Percentiles rank a stretch among this genome's conserved stretches.
Conservation (phyloP, 2,113 vertebrate genomes). For the Petaurus breviceps region DNA sequence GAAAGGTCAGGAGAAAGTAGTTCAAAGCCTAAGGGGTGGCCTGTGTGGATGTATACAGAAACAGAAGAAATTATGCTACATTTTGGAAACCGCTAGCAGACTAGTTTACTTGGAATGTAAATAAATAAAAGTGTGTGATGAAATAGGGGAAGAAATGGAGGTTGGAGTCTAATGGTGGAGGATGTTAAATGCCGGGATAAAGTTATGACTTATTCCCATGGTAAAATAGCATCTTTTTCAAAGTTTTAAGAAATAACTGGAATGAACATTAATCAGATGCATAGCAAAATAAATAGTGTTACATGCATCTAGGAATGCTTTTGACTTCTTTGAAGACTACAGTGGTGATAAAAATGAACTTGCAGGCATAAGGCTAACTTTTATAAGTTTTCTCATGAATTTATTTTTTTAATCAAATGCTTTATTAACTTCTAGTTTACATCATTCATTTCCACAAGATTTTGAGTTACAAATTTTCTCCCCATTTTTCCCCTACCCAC, state of each 20-base stretch:
- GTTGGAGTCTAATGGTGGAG: not conserved
- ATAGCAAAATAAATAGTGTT: not conserved
- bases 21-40: not conserved
- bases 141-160: not conserved
- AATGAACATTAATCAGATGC: not conserved
- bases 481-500: too few relatives aligned
- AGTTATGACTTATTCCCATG: not conserved
- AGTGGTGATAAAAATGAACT: not conserved
- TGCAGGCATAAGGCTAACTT: not conserved
- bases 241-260: not conserved
- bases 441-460: too few relatives aligned
- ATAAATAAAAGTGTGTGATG: not conserved
- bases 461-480: too few relatives aligned
- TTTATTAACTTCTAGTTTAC: too few relatives aligned
- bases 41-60: not conserved
- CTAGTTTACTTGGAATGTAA: not conserved
- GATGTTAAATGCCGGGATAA: not conserved
- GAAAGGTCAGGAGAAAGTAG: not conserved
- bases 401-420: too few relatives aligned
- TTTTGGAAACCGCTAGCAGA: not conserved
- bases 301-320: not conserved
- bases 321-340: not conserved
- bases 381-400: too few relatives aligned
- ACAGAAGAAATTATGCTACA: not conserved
- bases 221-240: not conserved